Base-by-base conservation (phyloP, 2,888 invertebrate species). In the Heliconius charithonia region DNA sequence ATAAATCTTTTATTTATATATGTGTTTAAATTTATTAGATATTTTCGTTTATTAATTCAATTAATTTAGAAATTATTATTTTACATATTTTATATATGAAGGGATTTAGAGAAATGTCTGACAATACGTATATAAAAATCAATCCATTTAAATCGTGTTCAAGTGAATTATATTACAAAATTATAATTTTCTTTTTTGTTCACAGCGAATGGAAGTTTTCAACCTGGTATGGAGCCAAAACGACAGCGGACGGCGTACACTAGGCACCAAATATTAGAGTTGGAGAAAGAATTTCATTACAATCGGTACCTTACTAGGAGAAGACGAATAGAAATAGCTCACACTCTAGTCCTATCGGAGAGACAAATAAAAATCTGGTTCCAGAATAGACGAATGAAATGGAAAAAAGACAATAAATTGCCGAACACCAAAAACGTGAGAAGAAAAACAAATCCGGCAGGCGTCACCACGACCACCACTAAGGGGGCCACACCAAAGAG, bases 251-350 rank as follows among this genome's bases (percentile, higher is more conserved):
- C 99, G 85, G 99, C 99, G 82, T 99, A 99, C 96, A 99, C 99
- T 81, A 97, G 99, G 92, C 98, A 99, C 96, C 99, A 99, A 96
- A 99, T 99, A 90, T 96, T 99, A 91, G 99, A 99, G 94, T 96
- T 99, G 89, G 99, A 99, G 92, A 99, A 99, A 92, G 99, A 99
- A 95, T 99, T 99, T 93, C 99, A 99, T 93, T 99, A 98, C 96
- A 99, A 99, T 96, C 97, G 98, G 89, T 99, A 99, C 95, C 96
- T 99, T 92, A 99, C 99, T 81, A 96, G 99, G 86, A 96, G 99
- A 91, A 96, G 99, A 95, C 96, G 99, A 90, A 99, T 99, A 94
- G 99, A 99, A 95, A 99, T 99, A 91, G 99, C 99, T 69, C 99
- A 99, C 94, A 97, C 98, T 86, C 96, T 99, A 91, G 98, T 98